Conservation (phyloP, 2,888 invertebrate genomes). For the Drosophila helvetica region DNA sequence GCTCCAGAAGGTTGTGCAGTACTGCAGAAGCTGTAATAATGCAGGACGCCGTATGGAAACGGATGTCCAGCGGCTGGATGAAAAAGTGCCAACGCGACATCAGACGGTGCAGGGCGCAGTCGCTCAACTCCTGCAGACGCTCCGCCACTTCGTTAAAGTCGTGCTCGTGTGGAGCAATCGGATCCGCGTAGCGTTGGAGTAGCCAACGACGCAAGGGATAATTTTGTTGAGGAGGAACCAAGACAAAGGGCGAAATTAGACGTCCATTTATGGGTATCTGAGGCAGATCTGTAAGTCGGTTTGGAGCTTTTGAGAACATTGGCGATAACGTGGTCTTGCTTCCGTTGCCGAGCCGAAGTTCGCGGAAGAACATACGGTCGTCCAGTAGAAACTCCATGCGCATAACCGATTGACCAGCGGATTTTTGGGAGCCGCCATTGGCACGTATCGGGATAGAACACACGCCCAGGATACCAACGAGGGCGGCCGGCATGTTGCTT, state of each 20-base stretch:
- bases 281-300: slow-evolving; percentile 63
- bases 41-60: slow-evolving; percentile 78
- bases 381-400: slow-evolving; percentile 81
- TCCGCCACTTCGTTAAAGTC: slow-evolving; percentile 81
- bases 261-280: slow-evolving; percentile 63
- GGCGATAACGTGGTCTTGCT: slow-evolving; percentile 53
- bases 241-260: slow-evolving; percentile 70
- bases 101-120: slow-evolving; percentile 79
- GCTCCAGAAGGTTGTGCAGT: slow-evolving; percentile 81
- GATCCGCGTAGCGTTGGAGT: slow-evolving; percentile 75
- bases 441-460: slow-evolving; percentile 71
- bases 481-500: slow-evolving; percentile 79
- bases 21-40: slow-evolving; percentile 81
- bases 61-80: slow-evolving; percentile 74
- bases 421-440: slow-evolving; percentile 26
- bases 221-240: slow-evolving; percentile 66
- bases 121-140: slow-evolving; percentile 75
- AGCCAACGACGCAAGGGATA: slow-evolving; percentile 82
- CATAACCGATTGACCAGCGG: slow-evolving; percentile 50
- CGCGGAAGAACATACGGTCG: slow-evolving; percentile 80
- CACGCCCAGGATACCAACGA: slow-evolving; percentile 79
- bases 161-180: slow-evolving; percentile 73
- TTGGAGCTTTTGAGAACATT: slow-evolving; percentile 68
- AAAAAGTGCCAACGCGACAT: slow-evolving; percentile 82
- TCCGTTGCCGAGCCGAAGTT: slow-evolving; percentile 70